Conservation (phyloP, 2,888 invertebrate species). For the Blomia tropicalis region DNA sequence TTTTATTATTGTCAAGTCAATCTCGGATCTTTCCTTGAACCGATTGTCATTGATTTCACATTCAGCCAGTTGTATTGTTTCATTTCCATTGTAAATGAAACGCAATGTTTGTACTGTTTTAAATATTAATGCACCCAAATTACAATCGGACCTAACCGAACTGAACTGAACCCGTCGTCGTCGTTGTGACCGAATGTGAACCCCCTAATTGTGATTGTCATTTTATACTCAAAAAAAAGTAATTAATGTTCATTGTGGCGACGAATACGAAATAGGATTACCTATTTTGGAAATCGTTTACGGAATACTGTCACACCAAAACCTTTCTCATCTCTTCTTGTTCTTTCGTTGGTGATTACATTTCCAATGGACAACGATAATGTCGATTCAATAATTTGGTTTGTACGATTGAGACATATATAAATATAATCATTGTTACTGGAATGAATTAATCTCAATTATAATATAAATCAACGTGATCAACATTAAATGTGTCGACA, state of each 20-base stretch:
- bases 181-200: no score
- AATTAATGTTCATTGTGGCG: not conserved
- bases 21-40: no score
- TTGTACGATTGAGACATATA: conserved; percentile 2
- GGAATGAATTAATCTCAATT: conserved; percentile 1
- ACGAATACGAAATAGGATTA: not conserved
- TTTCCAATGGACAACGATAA: not conserved
- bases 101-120: no score
- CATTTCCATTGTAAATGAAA: no score
- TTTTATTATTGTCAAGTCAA: not conserved
- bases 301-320: no score
- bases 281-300: no score
- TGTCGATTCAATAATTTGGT: conserved; percentile 1
- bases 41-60: no score
- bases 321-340: no score
- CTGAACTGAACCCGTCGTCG: no score
- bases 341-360: no score
- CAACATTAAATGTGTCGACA: conserved; percentile 11
- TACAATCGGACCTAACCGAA: not conserved
- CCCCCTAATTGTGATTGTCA: conserved; percentile 1
- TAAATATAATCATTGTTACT: not conserved
- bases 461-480: conserved; percentile 1
- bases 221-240: not conserved
- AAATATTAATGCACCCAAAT: not conserved
- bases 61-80: no score